A percentile compares a stretch with the other conserved stretches of the same genome.
These are phyloP conservation scores for Acanthosepion esculentum DNA, from an alignment of 2,888 invertebrate genomes.

Conservation along the genomic window DNA sequence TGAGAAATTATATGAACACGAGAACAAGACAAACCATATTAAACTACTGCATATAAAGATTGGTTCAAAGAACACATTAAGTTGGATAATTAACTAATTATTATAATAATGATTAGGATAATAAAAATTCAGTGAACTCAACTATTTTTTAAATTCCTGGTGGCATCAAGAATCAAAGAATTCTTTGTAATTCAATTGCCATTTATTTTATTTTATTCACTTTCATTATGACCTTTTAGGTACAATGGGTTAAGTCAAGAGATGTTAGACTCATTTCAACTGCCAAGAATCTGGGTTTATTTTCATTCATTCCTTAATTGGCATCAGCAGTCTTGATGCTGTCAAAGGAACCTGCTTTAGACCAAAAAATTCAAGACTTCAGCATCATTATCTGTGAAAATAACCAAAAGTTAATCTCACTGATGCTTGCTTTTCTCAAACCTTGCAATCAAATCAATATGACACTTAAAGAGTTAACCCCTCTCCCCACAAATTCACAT, in stretches of 20 bases:
- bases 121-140: too few species aligned
- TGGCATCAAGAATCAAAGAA: background rate
- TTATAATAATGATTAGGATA: too few species aligned
- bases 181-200: background rate
- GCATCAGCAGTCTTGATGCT: conserved; percentile 33
- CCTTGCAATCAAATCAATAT: conserved; percentile 20
- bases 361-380: background rate
- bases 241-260: background rate
- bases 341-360: background rate
- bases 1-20: too few species aligned
- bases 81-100: too few species aligned
- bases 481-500: background rate
- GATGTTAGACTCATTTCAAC: background rate
- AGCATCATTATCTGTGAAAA: conserved; percentile 11
- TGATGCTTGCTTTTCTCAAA: background rate
- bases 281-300: background rate
- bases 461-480: background rate
- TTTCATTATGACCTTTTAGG: background rate
- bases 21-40: too few species aligned
- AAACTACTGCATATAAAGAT: too few species aligned
- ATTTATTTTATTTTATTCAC: background rate
- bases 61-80: too few species aligned
- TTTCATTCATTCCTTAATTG: conserved; percentile 33
- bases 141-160: background rate
- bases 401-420: conserved; percentile 33